phyloP scores from a whole-genome alignment of 2,888 invertebrate species.

The Heliconius charithonia region DNA sequence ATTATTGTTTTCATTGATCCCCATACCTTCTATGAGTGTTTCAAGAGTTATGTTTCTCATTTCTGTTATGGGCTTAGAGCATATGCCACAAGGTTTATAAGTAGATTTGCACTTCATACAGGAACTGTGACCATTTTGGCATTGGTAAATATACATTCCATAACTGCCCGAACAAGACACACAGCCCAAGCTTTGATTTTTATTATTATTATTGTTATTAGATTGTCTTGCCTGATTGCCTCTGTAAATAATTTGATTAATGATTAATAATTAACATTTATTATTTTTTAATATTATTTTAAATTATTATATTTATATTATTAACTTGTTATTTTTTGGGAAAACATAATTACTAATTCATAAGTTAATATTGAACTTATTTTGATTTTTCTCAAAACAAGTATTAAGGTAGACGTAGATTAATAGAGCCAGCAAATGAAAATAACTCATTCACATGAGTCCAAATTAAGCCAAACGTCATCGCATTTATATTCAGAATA shows the following conservation, averaged over 20 bases:
- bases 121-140: constrained; percentile 60
- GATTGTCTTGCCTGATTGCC: not conserved
- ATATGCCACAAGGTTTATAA: constrained; percentile 54
- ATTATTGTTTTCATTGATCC: not conserved
- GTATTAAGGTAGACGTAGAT: too few species aligned
- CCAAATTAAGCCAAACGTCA: too few species aligned
- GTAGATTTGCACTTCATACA: constrained; percentile 56
- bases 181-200: constrained; percentile 51
- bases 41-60: constrained; percentile 64
- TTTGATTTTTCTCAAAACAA: too few species aligned
- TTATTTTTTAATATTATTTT: too few species aligned
- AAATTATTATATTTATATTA: too few species aligned
- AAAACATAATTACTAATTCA: too few species aligned
- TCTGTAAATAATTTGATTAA: constrained; percentile 14
- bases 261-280: not conserved
- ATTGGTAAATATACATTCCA: constrained; percentile 60
- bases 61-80: constrained; percentile 54
- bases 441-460: too few species aligned
- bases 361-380: too few species aligned
- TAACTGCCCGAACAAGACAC: constrained; percentile 58
- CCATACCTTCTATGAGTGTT: constrained; percentile 29
- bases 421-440: too few species aligned
- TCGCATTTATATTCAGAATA: too few species aligned
- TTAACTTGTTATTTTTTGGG: too few species aligned
- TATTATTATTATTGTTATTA: not conserved